phyloP scores from a whole-genome alignment of 2,888 invertebrate species.

The Eupithecia vulgata region DNA sequence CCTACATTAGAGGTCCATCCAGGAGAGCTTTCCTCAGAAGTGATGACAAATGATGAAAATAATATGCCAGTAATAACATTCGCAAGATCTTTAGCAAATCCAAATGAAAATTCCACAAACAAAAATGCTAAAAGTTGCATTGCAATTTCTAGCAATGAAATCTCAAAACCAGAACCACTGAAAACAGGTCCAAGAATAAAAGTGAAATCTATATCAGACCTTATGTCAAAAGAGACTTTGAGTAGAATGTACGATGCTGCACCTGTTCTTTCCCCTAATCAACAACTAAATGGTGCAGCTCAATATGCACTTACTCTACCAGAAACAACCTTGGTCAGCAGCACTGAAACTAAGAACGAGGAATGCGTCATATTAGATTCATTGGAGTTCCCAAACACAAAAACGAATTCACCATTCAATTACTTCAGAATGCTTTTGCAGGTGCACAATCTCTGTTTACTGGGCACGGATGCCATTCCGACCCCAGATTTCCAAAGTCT shows the following conservation, averaged over 20 bases:
- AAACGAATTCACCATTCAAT: constrained; percentile 64
- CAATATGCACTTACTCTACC: not conserved
- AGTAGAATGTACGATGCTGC: constrained; percentile 41
- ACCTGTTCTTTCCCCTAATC: constrained; percentile 6
- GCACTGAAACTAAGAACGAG: not conserved
- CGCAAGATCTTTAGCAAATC: constrained; percentile 61
- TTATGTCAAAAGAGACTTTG: constrained; percentile 63
- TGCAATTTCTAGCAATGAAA: constrained; percentile 23
- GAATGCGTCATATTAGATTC: constrained; percentile 62
- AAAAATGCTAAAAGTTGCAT: not conserved
- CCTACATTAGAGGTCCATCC: constrained; percentile 29
- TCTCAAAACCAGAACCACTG: not conserved
- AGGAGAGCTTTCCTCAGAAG: constrained; percentile 30
- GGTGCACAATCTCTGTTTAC: constrained; percentile 60
- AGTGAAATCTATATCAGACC: constrained; percentile 71
- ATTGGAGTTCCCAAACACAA: constrained; percentile 67
- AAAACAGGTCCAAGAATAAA: constrained; percentile 64
- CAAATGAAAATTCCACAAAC: not conserved
- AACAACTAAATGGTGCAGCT: constrained; percentile 10
- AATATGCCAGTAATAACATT: constrained; percentile 69
- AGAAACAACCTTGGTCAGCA: not conserved
- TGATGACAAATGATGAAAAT: constrained; percentile 26
- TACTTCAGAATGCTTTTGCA: constrained; percentile 66
- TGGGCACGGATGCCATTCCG: constrained; percentile 50
- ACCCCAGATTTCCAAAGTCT: constrained; percentile 54